Conservation (phyloP, 1,140 invertebrate species). For the Theocolax elegans region DNA sequence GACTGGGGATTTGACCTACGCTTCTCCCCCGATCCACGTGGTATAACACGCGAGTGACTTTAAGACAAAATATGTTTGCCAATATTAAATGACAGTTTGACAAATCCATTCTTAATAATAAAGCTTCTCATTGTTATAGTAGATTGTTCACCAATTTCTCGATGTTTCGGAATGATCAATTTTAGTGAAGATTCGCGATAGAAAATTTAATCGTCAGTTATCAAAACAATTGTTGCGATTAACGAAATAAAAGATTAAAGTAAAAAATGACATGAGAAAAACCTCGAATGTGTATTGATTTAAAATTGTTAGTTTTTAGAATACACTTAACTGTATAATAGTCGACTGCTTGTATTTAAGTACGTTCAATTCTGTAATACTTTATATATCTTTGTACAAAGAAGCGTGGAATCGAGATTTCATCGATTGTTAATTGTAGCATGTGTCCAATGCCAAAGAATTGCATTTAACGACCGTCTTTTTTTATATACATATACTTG, state of each 20-base stretch:
- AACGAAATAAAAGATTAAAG: conserved; percentile 14
- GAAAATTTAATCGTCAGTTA: too few relatives aligned
- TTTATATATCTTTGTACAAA: conserved; percentile 34
- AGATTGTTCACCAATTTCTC: not conserved
- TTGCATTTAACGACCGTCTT: conserved; percentile 57
- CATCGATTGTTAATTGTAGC: conserved; percentile 42
- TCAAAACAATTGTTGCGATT: conserved; percentile 2
- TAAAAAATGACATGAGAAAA: too few relatives aligned
- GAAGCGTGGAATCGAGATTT: conserved; percentile 12
- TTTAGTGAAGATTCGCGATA: too few relatives aligned
- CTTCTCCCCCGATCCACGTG: conserved; percentile 39
- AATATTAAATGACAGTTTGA: conserved; percentile 5
- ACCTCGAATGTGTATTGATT: too few relatives aligned
- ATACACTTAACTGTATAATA: conserved; percentile 19
- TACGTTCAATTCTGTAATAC: conserved; percentile 31
- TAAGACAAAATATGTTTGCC: not conserved
- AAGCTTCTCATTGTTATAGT: conserved; percentile 7
- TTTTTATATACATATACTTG: conserved; percentile 24
- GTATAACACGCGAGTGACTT: conserved; percentile 4
- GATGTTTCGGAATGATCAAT: not conserved
- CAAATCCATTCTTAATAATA: conserved; percentile 13
- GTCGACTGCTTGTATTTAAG: conserved; percentile 34
- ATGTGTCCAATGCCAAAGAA: conserved; percentile 60
- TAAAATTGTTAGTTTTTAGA: too few relatives aligned
- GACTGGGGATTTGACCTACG: conserved; percentile 27